These are phyloP conservation scores for Spondyliosoma cantharus DNA, from an alignment of 2,797 vertebrate genomes.

Conservation along the genomic window DNA sequence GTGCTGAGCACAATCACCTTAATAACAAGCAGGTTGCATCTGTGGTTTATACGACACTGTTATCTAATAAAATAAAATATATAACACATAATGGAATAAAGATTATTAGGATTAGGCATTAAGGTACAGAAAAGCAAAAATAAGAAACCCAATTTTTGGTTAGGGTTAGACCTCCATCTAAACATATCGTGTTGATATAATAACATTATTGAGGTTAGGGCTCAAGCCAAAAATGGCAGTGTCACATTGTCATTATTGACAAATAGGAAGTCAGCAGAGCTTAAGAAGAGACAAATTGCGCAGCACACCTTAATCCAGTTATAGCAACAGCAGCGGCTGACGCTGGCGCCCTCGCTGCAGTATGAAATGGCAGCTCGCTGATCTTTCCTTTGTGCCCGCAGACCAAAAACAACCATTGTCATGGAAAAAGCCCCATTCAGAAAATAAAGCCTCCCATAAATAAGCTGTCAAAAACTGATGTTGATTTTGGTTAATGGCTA, in stretches of 20 bases:
- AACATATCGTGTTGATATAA: neutral
- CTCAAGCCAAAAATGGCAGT: constrained; percentile 34
- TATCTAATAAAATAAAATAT: neutral
- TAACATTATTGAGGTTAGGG: constrained; percentile 7
- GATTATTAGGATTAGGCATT: neutral
- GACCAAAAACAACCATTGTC: constrained; percentile 41
- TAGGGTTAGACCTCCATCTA: neutral
- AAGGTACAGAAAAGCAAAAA: neutral
- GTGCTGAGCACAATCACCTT: neutral
- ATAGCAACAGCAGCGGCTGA: constrained; percentile 47
- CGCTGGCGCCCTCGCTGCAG: constrained; percentile 33
- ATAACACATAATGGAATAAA: neutral
- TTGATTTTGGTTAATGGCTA: constrained; percentile 60
- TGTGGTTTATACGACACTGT: neutral
- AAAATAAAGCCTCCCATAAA: constrained; percentile 37
- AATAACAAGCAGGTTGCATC: neutral
- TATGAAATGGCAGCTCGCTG: constrained; percentile 47
- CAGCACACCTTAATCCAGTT: constrained; percentile 63
- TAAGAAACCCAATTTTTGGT: neutral
- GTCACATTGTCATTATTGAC: constrained; percentile 43
- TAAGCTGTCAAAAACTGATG: constrained; percentile 58
- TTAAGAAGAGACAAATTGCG: constrained; percentile 59
- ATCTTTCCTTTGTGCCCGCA: constrained; percentile 50
- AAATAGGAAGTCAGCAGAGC: constrained; percentile 39
- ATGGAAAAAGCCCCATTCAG: neutral